These are phyloP conservation scores for Cetoscarus ocellatus DNA, from an alignment of 2,797 vertebrate species.

Conservation along the genomic window DNA sequence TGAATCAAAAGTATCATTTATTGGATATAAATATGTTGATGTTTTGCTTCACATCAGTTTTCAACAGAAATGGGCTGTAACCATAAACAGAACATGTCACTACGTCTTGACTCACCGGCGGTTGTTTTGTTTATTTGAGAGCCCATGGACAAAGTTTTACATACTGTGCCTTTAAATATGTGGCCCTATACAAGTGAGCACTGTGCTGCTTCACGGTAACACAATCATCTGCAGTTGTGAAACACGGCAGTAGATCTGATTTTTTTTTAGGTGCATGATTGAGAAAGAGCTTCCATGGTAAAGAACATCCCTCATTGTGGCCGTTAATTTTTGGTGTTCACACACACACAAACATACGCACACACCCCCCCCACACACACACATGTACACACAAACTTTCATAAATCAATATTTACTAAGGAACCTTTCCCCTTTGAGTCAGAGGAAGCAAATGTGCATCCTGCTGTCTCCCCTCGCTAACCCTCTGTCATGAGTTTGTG, in stretches of 20 bases:
- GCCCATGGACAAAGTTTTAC: no score
- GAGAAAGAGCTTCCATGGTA: constrained; percentile 68
- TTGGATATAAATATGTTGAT: no score
- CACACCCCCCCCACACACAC: constrained; percentile 29
- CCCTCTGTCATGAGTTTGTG: constrained; percentile 64
- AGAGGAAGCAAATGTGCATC: constrained; percentile 90
- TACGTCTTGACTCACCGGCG: no score
- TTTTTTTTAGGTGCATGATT: constrained; percentile 40
- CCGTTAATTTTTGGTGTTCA: constrained; percentile 71
- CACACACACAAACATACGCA: constrained; percentile 11
- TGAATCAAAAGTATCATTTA: no score
- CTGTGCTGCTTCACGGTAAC: constrained; percentile 29
- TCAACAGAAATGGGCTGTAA: no score
- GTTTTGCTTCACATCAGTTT: no score
- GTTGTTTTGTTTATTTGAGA: no score
- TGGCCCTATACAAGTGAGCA: constrained; percentile 36
- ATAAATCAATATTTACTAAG: constrained; percentile 89
- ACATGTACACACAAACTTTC: constrained; percentile 65
- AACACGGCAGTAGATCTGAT: constrained; percentile 49
- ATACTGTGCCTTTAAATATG: not conserved
- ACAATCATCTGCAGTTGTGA: constrained; percentile 45
- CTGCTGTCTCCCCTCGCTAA: constrained; percentile 80
- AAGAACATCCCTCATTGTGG: constrained; percentile 61
- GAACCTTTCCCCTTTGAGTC: constrained; percentile 85
- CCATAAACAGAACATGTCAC: no score